phyloP scores from a whole-genome alignment of 2,113 vertebrate species.

The Petrocephalus microphthalmus region DNA sequence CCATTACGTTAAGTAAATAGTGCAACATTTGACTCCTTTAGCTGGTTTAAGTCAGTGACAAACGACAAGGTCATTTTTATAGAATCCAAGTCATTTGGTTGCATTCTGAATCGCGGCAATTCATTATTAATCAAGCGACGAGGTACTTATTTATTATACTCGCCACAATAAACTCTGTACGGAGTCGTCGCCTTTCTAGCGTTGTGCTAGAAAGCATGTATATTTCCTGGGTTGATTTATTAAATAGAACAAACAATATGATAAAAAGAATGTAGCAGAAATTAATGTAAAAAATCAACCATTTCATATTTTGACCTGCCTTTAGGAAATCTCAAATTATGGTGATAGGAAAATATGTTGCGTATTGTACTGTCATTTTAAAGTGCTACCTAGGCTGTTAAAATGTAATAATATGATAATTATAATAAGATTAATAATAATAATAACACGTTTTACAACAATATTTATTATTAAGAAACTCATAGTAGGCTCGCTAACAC shows the following conservation, averaged over 20 bases:
- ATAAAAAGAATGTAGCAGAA: not conserved
- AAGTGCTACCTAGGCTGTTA: too few species aligned
- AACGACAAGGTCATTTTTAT: not conserved
- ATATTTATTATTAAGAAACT: not conserved
- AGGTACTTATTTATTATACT: not conserved
- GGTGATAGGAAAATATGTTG: too few species aligned
- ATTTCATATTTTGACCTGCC: not conserved
- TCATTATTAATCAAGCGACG: not conserved
- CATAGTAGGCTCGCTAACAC: not conserved
- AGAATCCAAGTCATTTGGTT: not conserved
- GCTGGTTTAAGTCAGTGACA: not conserved
- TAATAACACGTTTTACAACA: not conserved
- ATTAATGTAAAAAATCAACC: not conserved
- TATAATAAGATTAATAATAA: not conserved
- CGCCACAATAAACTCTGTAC: not conserved
- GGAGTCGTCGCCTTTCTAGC: not conserved
- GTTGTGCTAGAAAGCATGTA: not conserved
- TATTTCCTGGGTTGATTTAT: not conserved
- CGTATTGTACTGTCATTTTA: too few species aligned
- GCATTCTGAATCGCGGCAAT: not conserved
- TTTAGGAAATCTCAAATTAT: too few species aligned
- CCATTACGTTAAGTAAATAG: not conserved
- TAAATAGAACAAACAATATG: not conserved
- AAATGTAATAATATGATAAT: not conserved
- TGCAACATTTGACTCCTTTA: not conserved